Base-by-base conservation (phyloP, 2,797 vertebrate species). In the Botia almorhae region DNA sequence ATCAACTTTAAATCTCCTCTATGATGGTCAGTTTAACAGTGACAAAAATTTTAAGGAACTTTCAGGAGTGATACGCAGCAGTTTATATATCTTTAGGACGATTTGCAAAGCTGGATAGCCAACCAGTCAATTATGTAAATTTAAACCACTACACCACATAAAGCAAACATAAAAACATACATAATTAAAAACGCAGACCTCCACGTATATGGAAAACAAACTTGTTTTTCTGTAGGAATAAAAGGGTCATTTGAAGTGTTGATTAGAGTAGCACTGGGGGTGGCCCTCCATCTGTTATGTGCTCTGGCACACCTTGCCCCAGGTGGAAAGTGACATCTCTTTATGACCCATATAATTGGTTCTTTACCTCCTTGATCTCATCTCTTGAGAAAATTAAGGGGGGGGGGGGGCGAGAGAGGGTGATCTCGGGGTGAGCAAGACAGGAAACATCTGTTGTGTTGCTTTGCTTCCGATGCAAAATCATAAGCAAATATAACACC, bases 341-440 rank as follows among this genome's bases (percentile, higher is more conserved):
- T 81, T 76, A 75, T 86, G 86, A 85, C 86, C 86, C 85, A 83
- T 80, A 82, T 85, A 86, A 85, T 70, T 85, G 83, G 69, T 61
- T 83, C 78, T 86, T 87, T 82, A 85, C 73, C 82, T 82, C 81
- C 80, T 81, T 58, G 67, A 73, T 82, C 50, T 53, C 80, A 65
- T 70, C 74, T 78, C 83, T 58, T 69, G 81, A 80, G 81, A 50
- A 67, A 36, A 39, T 39, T 29, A 58, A 29, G 63, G 16, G 29
- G 63, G 19, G 60, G 67, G 69, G 51, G 63, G 56, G n/a, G 36
- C 23, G 16, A 51, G 50, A 60, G 14, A 65, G 76, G 39, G 33
- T 36, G 51, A 64, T 58, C 55, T 61, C 10, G 2, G 43, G 3
- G 69, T 77, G 23, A 64, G 74, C 55, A 19, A 71, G 61, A 51